A percentile compares a stretch with the other conserved stretches of the same genome.
Evolutionary conservation across 2,797 vertebrate genomes (phyloP).

Genomic region (Mastacembelus armatus): DNA sequence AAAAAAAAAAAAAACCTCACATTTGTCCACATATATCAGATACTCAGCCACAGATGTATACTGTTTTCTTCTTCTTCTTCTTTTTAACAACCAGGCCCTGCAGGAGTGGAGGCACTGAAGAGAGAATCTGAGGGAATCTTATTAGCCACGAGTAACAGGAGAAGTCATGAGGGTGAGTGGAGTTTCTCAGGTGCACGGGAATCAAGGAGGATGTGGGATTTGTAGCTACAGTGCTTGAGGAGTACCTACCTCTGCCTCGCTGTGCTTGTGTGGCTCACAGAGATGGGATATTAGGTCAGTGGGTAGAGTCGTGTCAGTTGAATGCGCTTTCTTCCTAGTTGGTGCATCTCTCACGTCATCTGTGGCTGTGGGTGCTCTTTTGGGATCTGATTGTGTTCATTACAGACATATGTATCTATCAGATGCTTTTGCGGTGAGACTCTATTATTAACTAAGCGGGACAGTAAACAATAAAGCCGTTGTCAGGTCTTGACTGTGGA

Average conservation of each 20-base stretch:
- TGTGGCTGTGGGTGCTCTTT: conserved; percentile 36
- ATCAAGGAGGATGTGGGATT: conserved; percentile 31
- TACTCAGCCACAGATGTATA: conserved; percentile 9
- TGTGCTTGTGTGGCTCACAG: conserved; percentile 49
- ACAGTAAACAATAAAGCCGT: no score
- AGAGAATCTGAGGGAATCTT: conserved; percentile 19
- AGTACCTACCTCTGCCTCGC: conserved; percentile 8
- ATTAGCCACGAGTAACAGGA: conserved; percentile 40
- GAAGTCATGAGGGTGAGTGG: conserved; percentile 14
- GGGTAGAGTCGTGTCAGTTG: conserved; percentile 31
- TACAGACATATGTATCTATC: conserved; percentile 22
- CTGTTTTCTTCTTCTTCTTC: background rate
- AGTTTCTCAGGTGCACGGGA: conserved; percentile 35
- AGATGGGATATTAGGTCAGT: conserved; percentile 57
- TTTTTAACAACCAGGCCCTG: conserved; percentile 24
- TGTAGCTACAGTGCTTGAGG: conserved; percentile 37
- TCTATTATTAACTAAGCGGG: no score
- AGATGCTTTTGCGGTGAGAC: conserved; percentile 6
- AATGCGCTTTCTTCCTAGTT: conserved; percentile 60
- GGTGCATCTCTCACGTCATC: conserved; percentile 42
- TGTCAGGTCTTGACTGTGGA: conserved; percentile 1
- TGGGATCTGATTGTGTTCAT: conserved; percentile 50
- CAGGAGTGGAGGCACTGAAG: conserved; percentile 24
- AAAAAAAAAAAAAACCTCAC: no score
- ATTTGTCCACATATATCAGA: conserved; percentile 33